Evolutionary conservation across 1,140 invertebrate genomes (phyloP).

Genomic region (Chironomus tepperi): DNA sequence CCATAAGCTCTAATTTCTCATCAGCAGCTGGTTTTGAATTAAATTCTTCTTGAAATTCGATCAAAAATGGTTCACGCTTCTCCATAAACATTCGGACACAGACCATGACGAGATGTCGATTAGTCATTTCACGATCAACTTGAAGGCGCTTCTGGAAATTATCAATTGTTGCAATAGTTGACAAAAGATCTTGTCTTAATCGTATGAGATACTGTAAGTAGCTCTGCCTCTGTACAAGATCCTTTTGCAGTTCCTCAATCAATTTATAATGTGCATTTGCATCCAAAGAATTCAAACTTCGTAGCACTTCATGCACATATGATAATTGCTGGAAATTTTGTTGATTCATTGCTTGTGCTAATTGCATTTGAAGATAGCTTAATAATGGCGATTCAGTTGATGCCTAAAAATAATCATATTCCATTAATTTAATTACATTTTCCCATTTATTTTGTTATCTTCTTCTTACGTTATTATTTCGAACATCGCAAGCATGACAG

Average conservation of each 20-base stretch:
- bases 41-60: slow-evolving; percentile 68
- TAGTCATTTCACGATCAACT: slow-evolving; percentile 63
- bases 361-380: slow-evolving; percentile 62
- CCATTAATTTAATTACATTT: slow-evolving; percentile 15
- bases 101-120: slow-evolving; percentile 67
- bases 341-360: slow-evolving; percentile 81
- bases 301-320: slow-evolving; percentile 71
- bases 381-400: slow-evolving; percentile 35
- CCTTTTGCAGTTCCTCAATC: slow-evolving; percentile 67
- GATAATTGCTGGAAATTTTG: slow-evolving; percentile 72
- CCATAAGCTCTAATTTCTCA: slow-evolving; percentile 68
- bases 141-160: slow-evolving; percentile 56
- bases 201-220: slow-evolving; percentile 80
- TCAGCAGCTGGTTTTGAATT: slow-evolving; percentile 62
- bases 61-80: slow-evolving; percentile 53
- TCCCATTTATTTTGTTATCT: not conserved
- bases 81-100: slow-evolving; percentile 75
- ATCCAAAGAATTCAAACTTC: slow-evolving; percentile 70
- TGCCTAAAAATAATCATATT: slow-evolving; percentile 27
- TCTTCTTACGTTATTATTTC: slow-evolving; percentile 33
- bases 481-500: slow-evolving; percentile 44
- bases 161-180: slow-evolving; percentile 70
- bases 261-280: slow-evolving; percentile 65
- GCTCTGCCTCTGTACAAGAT: slow-evolving; percentile 66
- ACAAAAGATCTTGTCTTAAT: slow-evolving; percentile 71